phyloP scores from a whole-genome alignment of 2,113 vertebrate species.

The Sphaerodactylus townsendi region DNA sequence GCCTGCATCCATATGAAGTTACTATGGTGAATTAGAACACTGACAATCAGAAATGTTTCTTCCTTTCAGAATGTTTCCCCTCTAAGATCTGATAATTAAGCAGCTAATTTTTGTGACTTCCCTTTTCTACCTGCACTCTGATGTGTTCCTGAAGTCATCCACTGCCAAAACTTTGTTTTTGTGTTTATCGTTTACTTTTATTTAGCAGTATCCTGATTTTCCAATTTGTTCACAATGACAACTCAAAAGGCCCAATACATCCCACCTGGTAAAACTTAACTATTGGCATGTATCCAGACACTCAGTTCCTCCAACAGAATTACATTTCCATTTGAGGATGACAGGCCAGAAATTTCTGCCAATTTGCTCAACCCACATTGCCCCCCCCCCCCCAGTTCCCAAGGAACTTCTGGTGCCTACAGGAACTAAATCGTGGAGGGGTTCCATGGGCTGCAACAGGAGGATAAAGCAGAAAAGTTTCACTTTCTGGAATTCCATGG shows the following conservation, averaged over 20 bases:
- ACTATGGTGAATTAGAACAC: background rate
- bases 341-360: too few relatives aligned
- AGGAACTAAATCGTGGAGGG: too few relatives aligned
- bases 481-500: too few relatives aligned
- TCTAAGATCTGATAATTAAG: background rate
- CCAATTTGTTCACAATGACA: background rate
- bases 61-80: background rate
- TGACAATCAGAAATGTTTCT: background rate
- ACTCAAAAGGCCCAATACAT: background rate
- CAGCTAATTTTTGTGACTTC: background rate
- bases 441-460: too few relatives aligned
- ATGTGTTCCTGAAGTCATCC: background rate
- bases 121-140: background rate
- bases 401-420: too few relatives aligned
- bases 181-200: background rate
- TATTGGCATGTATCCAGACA: too few relatives aligned
- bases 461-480: too few relatives aligned
- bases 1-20: background rate
- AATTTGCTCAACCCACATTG: too few relatives aligned
- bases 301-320: background rate
- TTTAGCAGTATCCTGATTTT: background rate
- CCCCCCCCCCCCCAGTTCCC: too few relatives aligned
- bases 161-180: background rate
- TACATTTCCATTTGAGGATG: too few relatives aligned
- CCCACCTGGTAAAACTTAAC: background rate